Conservation (phyloP, 2,113 vertebrate species). For the Tyrannus savana region DNA sequence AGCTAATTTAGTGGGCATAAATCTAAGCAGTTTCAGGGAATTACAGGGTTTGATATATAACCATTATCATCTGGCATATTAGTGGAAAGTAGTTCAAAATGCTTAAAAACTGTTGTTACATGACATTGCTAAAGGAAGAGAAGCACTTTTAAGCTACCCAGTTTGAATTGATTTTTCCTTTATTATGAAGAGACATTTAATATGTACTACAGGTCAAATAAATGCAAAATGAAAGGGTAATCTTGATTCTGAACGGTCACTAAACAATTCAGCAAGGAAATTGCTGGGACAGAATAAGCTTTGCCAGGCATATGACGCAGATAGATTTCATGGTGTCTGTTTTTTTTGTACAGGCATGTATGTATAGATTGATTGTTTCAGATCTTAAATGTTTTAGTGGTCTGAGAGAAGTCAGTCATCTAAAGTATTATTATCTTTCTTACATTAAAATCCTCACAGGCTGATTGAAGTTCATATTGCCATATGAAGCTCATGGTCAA, state of each 20-base stretch:
- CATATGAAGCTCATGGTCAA: not conserved
- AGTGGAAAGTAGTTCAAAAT: not conserved
- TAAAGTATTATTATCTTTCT: not conserved
- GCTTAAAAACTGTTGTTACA: not conserved
- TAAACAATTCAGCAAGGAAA: not conserved
- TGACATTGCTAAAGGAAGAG: not conserved
- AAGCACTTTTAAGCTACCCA: not conserved
- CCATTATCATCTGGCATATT: not conserved
- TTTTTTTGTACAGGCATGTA: not conserved
- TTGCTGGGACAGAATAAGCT: not conserved
- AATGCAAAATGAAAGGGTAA: not conserved
- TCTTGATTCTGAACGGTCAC: not conserved
- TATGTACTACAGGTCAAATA: not conserved
- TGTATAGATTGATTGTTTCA: not conserved
- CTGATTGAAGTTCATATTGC: not conserved
- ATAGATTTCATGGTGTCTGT: not conserved
- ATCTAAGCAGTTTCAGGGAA: not conserved
- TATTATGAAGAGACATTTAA: not conserved
- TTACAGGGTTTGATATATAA: not conserved
- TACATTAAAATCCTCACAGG: not conserved
- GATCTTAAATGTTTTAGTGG: not conserved
- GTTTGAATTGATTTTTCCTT: not conserved
- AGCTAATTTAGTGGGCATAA: not conserved
- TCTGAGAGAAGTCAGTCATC: not conserved
- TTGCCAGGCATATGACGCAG: not conserved